phyloP scores from a whole-genome alignment of 2,797 vertebrate genomes.

The Ficedula albicollis region DNA sequence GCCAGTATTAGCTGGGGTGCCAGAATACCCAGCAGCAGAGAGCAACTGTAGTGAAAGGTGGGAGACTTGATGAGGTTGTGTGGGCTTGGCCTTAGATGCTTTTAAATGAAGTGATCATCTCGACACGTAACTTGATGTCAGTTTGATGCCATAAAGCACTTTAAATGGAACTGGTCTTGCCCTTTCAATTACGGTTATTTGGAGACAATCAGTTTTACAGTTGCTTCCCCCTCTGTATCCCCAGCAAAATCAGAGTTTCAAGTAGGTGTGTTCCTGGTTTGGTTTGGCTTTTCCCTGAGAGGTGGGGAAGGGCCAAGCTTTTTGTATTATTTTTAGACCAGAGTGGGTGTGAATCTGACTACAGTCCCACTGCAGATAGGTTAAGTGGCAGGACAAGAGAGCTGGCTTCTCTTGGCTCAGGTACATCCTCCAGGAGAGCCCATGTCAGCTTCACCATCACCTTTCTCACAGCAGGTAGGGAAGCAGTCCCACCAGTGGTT shows the following conservation, averaged over 20 bases:
- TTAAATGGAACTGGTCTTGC: conserved; percentile 49
- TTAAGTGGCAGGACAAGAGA: neutral
- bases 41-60: neutral
- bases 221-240: neutral
- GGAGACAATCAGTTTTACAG: conserved; percentile 55
- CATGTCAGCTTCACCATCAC: neutral
- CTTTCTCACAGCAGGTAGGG: neutral
- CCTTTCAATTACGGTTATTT: neutral
- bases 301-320: neutral
- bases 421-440: neutral
- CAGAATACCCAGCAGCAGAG: neutral
- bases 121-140: neutral
- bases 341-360: neutral
- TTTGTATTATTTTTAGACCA: neutral
- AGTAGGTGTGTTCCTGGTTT: neutral
- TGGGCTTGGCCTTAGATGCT: conserved; percentile 5
- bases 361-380: neutral
- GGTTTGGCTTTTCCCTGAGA: neutral
- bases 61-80: neutral
- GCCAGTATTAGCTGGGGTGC: neutral
- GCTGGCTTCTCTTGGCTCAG: neutral
- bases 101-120: conserved; percentile 43
- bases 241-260: neutral
- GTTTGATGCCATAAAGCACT: conserved; percentile 60
- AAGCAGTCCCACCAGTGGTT: neutral